Percentiles rank a stretch among this genome's conserved stretches.
Evolutionary conservation across 2,797 vertebrate genomes (phyloP).

Genomic region (Dermochelys coriacea): DNA sequence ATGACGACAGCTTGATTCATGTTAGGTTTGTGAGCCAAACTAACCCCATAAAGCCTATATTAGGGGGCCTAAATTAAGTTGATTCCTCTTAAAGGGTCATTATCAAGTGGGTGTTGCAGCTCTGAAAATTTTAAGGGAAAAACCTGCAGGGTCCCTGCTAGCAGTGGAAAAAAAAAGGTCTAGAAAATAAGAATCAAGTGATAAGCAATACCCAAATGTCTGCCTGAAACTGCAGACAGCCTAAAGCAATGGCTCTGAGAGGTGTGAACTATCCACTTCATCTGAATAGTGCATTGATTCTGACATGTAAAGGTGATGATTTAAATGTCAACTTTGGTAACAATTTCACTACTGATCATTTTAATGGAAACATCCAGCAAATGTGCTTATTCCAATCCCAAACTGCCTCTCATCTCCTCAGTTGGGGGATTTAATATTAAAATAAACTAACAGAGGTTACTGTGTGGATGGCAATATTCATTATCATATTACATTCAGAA

Average conservation of each 20-base stretch:
- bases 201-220: neutral
- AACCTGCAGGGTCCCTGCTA: neutral
- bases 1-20: neutral
- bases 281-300: neutral
- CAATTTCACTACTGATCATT: neutral
- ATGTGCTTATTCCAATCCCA: neutral
- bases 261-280: neutral
- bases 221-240: neutral
- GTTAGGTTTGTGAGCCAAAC: neutral
- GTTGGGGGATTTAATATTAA: neutral
- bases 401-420: neutral
- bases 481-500: neutral
- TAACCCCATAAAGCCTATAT: neutral
- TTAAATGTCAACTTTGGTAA: neutral
- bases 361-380: neutral
- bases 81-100: too few relatives aligned
- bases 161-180: too few relatives aligned
- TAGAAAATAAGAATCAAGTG: neutral
- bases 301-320: neutral
- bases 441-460: neutral
- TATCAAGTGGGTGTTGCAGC: neutral
- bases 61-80: neutral
- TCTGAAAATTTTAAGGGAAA: neutral
- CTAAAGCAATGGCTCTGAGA: neutral
- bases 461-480: neutral